These are phyloP conservation scores for Chloropsis cyanopogon DNA, from an alignment of 2,113 vertebrate genomes.

Conservation along the genomic window DNA sequence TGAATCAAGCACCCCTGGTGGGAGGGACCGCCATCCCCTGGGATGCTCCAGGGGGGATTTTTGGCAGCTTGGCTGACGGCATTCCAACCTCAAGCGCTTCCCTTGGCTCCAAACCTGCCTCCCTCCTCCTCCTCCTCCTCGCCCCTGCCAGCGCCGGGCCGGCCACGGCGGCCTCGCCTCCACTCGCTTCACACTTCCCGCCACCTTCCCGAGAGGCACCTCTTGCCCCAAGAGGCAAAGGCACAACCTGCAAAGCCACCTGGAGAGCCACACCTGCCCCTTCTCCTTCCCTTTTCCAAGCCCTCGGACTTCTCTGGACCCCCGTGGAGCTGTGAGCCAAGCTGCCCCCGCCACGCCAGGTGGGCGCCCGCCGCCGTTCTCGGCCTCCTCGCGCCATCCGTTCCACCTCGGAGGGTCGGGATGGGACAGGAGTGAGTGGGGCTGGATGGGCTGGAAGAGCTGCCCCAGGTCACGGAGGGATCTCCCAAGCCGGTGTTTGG, in stretches of 20 bases:
- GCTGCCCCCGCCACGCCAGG: neutral
- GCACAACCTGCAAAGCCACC: slow-evolving; percentile 27
- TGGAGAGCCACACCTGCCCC: neutral
- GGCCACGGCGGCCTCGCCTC: neutral
- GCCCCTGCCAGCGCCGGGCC: neutral
- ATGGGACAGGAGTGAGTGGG: neutral
- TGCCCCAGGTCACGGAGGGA: neutral
- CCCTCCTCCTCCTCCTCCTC: neutral
- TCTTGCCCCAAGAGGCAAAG: neutral
- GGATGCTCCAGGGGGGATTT: neutral
- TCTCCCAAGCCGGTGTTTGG: neutral
- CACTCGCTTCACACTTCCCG: neutral
- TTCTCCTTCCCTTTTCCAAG: neutral
- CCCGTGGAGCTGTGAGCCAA: slow-evolving; percentile 18
- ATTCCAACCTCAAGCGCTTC: slow-evolving; percentile 21
- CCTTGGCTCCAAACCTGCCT: neutral
- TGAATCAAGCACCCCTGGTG: neutral
- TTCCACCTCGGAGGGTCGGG: neutral
- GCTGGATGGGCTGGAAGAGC: neutral
- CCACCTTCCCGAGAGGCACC: slow-evolving; percentile 31
- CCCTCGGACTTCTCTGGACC: neutral
- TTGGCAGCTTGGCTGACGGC: slow-evolving; percentile 20
- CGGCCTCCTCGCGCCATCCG: neutral
- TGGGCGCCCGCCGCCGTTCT: accelerated
- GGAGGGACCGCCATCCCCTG: neutral